A percentile compares a stretch with the other conserved stretches of the same genome.
Conservation (phyloP, 2,113 vertebrate genomes). For the Xiphophorus maculatus region DNA sequence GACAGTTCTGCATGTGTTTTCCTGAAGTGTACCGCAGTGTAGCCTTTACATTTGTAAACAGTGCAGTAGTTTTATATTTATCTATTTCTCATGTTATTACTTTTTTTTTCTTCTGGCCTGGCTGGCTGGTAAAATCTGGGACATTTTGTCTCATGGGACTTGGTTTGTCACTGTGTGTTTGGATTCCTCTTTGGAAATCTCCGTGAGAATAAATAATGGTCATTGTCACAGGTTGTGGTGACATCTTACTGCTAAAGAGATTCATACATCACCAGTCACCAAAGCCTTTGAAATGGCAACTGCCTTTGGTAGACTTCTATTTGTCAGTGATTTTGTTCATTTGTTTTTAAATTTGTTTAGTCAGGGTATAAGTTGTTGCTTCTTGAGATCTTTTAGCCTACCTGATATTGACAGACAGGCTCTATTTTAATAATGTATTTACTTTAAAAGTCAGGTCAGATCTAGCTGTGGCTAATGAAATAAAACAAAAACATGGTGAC, state of each 20-base stretch:
- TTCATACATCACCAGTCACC: slow-evolving; percentile 15
- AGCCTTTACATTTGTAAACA: not conserved
- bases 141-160: slow-evolving; percentile 47
- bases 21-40: not conserved
- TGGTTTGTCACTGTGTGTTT: slow-evolving; percentile 45
- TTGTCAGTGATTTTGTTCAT: not conserved
- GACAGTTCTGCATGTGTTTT: not conserved
- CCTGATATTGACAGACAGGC: not conserved
- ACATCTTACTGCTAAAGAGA: slow-evolving; percentile 33
- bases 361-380: not conserved
- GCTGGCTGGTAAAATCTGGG: slow-evolving; percentile 54
- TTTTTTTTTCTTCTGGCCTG: not conserved
- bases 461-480: not conserved
- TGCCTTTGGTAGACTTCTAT: not conserved
- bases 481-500: not conserved
- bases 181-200: slow-evolving; percentile 47
- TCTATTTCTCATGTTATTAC: slow-evolving; percentile 9
- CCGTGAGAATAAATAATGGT: slow-evolving; percentile 62
- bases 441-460: not conserved
- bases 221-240: slow-evolving; percentile 42
- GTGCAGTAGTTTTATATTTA: not conserved
- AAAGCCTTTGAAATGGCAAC: not conserved
- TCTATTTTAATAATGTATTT: not conserved
- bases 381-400: not conserved
- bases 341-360: not conserved